These are phyloP conservation scores for Drosophila sproati DNA, from an alignment of 1,140 invertebrate genomes.

Conservation along the genomic window DNA sequence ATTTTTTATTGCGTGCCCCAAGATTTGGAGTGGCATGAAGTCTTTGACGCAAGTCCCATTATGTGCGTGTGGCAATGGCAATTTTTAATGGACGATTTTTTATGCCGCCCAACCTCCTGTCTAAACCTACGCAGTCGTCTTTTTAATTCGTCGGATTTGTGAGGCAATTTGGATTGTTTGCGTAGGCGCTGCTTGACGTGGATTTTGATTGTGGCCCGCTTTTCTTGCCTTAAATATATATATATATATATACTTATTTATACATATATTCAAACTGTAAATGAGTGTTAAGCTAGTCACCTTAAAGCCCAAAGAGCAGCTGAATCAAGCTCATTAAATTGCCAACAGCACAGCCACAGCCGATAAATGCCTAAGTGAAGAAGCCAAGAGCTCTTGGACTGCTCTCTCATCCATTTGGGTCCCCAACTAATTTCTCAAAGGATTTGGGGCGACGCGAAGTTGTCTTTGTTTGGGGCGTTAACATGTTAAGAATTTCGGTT, in stretches of 20 bases:
- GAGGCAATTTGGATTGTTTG: slow-evolving; percentile 48
- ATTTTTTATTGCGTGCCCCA: slow-evolving; percentile 44
- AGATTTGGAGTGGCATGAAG: slow-evolving; percentile 9
- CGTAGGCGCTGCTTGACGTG: slow-evolving; percentile 14
- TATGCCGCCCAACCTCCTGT: not conserved
- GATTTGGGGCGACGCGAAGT: slow-evolving; percentile 61
- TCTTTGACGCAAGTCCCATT: slow-evolving; percentile 43
- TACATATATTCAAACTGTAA: not conserved
- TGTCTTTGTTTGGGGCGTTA: slow-evolving; percentile 50
- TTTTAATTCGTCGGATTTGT: slow-evolving; percentile 43
- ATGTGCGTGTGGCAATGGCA: slow-evolving; percentile 37
- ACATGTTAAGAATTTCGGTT: slow-evolving; percentile 36
- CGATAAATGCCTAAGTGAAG: slow-evolving; percentile 16
- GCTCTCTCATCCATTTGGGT: not conserved
- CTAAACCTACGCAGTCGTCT: not conserved
- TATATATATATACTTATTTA: not conserved
- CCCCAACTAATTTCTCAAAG: slow-evolving; percentile 69
- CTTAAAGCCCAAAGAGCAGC: slow-evolving; percentile 5
- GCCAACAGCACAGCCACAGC: not conserved
- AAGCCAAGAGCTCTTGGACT: slow-evolving; percentile 15
- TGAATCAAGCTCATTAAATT: slow-evolving; percentile 12
- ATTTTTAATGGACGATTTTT: slow-evolving; percentile 42
- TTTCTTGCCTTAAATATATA: slow-evolving; percentile 2
- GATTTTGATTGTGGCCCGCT: slow-evolving; percentile 15
- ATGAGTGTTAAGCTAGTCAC: slow-evolving; percentile 9